Base-by-base conservation (phyloP, 2,113 vertebrate species). In the Abramis brama region DNA sequence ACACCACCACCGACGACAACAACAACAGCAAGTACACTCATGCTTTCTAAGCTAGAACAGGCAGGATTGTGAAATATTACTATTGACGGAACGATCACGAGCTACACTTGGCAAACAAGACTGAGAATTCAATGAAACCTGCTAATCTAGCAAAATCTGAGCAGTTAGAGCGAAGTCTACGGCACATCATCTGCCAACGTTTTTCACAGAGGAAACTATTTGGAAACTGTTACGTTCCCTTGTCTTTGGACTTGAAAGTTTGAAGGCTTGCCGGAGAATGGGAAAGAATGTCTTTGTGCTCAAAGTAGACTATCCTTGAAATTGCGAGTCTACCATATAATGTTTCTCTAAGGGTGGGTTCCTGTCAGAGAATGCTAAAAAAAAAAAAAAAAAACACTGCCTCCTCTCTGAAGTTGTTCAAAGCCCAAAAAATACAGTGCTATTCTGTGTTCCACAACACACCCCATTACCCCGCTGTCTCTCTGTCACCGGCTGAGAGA, bases 101-200 rank as follows among this genome's bases (percentile, higher is more conserved):
- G 91, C 66, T 88, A 87, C 57, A 17, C 86, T 92, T 90, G 92
- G 90, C 90, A 91, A 92, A 88, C 59, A 75, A 10, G 62, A 87
- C 88, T 87, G 85, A 90, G 92, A 88, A 90, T 91, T 91, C 85
- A 91, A 87, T 87, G 77, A 93, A 90, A 92, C 88, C 86, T 90
- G 78, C 87, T 92, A 91, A 92, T 93, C 90, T 90, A 79, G 88
- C 91, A 92, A 87, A 85, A 90, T 92, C 89, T 90, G 78, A 89
- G 87, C 82, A 87, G 88, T 85, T 91, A 91, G 82, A 89, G 91
- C 84, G 90, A 92, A 84, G 87, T 87, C 89, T 91, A 52, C 8
- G 8, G 74, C 71, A 50, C 33, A 57, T 76, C 21, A 82, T 70
- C 80, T 68, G 27, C 39, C 70, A 27, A 13, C 60, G 3, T 43